phyloP scores from a whole-genome alignment of 2,113 vertebrate genomes.

The Arenaria interpres region DNA sequence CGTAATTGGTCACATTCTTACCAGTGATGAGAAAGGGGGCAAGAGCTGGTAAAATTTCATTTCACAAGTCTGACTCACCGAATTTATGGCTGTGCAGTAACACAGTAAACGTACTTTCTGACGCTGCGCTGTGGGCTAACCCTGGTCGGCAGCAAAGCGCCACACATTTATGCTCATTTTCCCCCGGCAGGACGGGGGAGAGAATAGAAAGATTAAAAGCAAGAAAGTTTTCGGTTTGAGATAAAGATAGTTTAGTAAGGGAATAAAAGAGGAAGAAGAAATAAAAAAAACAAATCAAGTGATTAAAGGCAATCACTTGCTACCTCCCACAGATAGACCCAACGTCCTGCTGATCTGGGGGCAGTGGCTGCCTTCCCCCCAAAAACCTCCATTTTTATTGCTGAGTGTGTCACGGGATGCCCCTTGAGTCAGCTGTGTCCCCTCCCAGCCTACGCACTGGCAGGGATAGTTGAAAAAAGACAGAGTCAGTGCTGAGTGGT shows the following conservation, averaged over 20 bases:
- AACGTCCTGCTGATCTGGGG: neutral
- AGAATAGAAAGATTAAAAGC: neutral
- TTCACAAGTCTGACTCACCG: neutral
- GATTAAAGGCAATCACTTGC: neutral
- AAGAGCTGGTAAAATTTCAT: neutral
- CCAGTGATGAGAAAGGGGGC: neutral
- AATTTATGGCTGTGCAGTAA: neutral
- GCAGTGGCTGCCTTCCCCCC: neutral
- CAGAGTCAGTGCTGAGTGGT: neutral
- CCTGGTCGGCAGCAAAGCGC: fast-evolving
- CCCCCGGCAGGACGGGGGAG: fast-evolving
- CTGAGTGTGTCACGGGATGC: neutral
- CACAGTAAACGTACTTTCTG: neutral
- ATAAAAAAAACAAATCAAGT: neutral
- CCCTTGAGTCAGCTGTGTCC: neutral
- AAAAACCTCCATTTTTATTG: neutral
- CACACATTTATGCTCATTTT: neutral
- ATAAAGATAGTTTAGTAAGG: neutral
- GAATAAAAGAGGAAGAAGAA: neutral
- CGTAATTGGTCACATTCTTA: neutral
- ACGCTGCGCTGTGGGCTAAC: neutral
- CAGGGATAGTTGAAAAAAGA: neutral
- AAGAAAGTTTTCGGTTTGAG: neutral
- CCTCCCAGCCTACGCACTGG: neutral
- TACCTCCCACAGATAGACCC: neutral